These are phyloP conservation scores for Drosophila bocki DNA, from an alignment of 1,140 invertebrate species.

Conservation along the genomic window DNA sequence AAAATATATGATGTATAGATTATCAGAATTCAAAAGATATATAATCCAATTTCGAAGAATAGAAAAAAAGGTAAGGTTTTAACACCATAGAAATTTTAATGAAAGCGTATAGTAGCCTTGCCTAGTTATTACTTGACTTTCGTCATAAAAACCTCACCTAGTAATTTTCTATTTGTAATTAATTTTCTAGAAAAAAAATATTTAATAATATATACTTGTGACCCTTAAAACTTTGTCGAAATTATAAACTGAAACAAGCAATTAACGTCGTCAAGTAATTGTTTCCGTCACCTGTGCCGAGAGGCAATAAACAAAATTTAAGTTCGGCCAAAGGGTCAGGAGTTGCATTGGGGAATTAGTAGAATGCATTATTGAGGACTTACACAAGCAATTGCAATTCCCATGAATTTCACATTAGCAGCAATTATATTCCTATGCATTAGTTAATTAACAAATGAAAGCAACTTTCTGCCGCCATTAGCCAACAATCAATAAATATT, in stretches of 20 bases:
- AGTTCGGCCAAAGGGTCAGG: neutral
- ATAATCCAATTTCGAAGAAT: neutral
- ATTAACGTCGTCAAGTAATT: neutral
- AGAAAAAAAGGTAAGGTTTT: neutral
- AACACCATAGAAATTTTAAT: neutral
- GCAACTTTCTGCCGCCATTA: neutral
- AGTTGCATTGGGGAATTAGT: neutral
- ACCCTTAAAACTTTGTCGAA: neutral
- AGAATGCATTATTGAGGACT: constrained; percentile 2
- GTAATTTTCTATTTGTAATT: neutral
- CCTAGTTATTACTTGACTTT: neutral
- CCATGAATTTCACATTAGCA: constrained; percentile 1
- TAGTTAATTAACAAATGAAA: constrained; percentile 22
- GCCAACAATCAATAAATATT: constrained; percentile 15
- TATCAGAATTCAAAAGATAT: neutral
- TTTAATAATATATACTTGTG: no score
- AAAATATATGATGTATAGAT: neutral
- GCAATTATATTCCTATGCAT: neutral
- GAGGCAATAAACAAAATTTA: neutral
- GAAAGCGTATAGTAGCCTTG: neutral
- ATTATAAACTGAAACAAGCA: no score
- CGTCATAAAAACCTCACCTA: neutral
- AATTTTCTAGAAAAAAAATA: neutral
- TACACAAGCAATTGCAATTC: neutral
- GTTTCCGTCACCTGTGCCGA: no score